Evolutionary conservation across 2,113 vertebrate genomes (phyloP).

Genomic region (Telmatochromis sp.): DNA sequence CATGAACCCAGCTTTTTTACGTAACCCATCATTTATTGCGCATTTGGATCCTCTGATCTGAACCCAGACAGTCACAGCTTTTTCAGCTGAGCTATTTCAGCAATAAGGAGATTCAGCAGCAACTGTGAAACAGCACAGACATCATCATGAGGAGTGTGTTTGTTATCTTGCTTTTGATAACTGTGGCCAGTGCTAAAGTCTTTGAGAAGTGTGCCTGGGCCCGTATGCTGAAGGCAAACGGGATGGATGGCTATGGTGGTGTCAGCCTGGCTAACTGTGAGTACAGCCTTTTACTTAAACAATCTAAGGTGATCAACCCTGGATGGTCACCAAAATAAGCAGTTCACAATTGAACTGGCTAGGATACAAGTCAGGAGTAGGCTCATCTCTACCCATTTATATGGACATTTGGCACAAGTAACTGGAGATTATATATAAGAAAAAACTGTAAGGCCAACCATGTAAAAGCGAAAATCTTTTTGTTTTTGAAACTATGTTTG

Average conservation of each 20-base stretch:
- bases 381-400: not conserved
- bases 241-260: not conserved
- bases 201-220: slow-evolving; percentile 29
- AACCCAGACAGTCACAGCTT: not conserved
- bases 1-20: not conserved
- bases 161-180: not conserved
- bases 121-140: not conserved
- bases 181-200: not conserved
- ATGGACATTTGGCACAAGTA: not conserved
- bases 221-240: not conserved
- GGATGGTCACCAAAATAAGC: not conserved
- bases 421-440: rapidly evolving
- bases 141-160: slow-evolving; percentile 16
- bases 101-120: not conserved
- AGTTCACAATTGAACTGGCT: rapidly evolving
- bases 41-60: not conserved
- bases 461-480: too few relatives aligned
- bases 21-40: not conserved
- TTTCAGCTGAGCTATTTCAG: not conserved
- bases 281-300: not conserved
- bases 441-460: too few relatives aligned
- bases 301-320: not conserved
- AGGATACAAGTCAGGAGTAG: rapidly evolving
- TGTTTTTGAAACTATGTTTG: too few relatives aligned
- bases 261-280: slow-evolving; percentile 43